phyloP scores from a whole-genome alignment of 2,888 invertebrate genomes.

The Drosophila histrio region DNA sequence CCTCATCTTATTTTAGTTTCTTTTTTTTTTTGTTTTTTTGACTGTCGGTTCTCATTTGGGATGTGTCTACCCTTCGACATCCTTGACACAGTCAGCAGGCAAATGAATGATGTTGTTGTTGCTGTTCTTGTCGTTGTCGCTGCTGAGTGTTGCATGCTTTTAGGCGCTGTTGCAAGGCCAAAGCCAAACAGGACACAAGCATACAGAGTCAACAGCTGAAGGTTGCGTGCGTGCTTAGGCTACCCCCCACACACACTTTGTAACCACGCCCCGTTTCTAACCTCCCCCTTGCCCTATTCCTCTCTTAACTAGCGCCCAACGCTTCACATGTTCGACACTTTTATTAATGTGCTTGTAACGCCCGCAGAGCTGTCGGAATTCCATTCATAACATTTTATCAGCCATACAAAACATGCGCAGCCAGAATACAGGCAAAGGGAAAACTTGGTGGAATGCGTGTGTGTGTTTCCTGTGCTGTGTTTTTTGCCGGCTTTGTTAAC shows the following conservation, averaged over 20 bases:
- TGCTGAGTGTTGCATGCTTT: slow-evolving; percentile 56
- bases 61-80: slow-evolving; percentile 11
- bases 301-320: background rate
- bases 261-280: slow-evolving; percentile 2
- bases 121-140: slow-evolving; percentile 17
- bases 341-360: slow-evolving; percentile 73
- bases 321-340: slow-evolving; percentile 67
- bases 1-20: slow-evolving; percentile 5
- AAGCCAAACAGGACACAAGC: slow-evolving; percentile 39
- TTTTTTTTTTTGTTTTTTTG: slow-evolving; percentile 4
- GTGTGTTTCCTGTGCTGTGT: slow-evolving; percentile 46
- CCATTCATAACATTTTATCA: slow-evolving; percentile 68
- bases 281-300: background rate
- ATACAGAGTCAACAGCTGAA: slow-evolving; percentile 36
- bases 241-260: slow-evolving; percentile 5
- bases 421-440: background rate
- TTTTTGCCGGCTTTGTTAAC: slow-evolving; percentile 24
- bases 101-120: slow-evolving; percentile 34
- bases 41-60: background rate
- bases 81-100: slow-evolving; percentile 67
- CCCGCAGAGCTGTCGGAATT: slow-evolving; percentile 66
- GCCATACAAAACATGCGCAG: slow-evolving; percentile 11
- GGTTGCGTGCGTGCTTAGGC: slow-evolving; percentile 59
- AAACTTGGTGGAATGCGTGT: slow-evolving; percentile 1
- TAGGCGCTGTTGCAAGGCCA: slow-evolving; percentile 62